phyloP scores from a whole-genome alignment of 2,888 invertebrate species.

The Invenusta paracnida region DNA sequence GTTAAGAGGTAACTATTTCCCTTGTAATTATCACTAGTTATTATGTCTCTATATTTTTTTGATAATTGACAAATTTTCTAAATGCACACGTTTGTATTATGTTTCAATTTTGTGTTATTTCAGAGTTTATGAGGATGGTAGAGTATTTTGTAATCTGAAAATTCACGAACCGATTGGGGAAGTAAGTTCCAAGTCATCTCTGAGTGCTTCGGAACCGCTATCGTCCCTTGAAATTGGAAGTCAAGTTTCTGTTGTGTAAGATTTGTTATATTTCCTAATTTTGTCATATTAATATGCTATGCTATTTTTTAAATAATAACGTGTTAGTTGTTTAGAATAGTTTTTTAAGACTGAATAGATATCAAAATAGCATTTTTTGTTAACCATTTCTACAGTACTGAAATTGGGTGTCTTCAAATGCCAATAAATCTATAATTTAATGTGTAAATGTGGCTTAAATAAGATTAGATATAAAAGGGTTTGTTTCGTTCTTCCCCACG shows the following conservation, averaged over 20 bases:
- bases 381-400: too few relatives aligned
- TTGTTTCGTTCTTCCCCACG: too few relatives aligned
- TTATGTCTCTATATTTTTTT: too few relatives aligned
- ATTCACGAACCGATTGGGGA: neutral
- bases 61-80: too few relatives aligned
- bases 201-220: neutral
- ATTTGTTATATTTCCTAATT: neutral
- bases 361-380: too few relatives aligned
- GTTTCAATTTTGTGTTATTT: neutral
- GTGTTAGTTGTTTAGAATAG: neutral
- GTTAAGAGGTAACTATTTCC: slow-evolving; percentile 50
- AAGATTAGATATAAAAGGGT: too few relatives aligned
- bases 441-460: too few relatives aligned
- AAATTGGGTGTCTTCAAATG: too few relatives aligned
- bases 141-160: neutral
- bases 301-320: neutral
- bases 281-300: neutral
- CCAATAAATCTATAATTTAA: too few relatives aligned
- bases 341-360: neutral
- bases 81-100: too few relatives aligned
- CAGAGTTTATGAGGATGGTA: slow-evolving; percentile 44
- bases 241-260: neutral
- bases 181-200: neutral
- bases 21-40: too few relatives aligned
- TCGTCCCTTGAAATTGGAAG: neutral